Evolutionary conservation across 2,113 vertebrate genomes (phyloP).

Genomic region (Lepidothrix coronata): DNA sequence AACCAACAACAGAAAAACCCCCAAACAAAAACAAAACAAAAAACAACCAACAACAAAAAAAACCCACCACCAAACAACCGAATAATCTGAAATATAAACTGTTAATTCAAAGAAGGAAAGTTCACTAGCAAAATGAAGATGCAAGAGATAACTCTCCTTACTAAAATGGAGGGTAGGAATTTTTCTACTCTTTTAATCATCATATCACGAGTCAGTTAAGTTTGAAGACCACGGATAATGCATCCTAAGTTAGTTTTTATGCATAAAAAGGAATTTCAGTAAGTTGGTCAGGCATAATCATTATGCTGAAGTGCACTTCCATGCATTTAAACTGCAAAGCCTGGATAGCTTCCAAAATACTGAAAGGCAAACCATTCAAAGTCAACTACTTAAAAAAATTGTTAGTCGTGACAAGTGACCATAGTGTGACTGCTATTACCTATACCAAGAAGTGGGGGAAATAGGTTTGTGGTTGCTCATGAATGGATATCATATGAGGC

Average conservation of each 20-base stretch:
- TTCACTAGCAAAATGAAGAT: neutral
- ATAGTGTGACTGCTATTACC: neutral
- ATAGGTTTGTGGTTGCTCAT: neutral
- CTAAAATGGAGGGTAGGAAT: neutral
- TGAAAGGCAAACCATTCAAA: neutral
- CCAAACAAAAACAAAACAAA: no score
- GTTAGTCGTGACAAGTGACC: neutral
- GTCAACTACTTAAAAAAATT: neutral
- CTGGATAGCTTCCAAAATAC: neutral
- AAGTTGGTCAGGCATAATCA: neutral
- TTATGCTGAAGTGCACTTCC: neutral
- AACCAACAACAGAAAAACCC: neutral
- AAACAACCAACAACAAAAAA: neutral
- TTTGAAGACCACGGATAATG: neutral
- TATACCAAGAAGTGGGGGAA: neutral
- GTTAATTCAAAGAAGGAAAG: neutral
- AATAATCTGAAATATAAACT: neutral
- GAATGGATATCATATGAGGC: neutral
- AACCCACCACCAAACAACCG: neutral
- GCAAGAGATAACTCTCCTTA: neutral
- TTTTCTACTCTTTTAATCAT: neutral
- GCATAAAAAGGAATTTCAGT: neutral
- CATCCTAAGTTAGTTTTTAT: neutral
- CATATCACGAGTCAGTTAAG: neutral
- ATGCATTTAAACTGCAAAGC: neutral